These are phyloP conservation scores for Perithous albicinctus DNA, from an alignment of 2,888 invertebrate species.

Conservation along the genomic window DNA sequence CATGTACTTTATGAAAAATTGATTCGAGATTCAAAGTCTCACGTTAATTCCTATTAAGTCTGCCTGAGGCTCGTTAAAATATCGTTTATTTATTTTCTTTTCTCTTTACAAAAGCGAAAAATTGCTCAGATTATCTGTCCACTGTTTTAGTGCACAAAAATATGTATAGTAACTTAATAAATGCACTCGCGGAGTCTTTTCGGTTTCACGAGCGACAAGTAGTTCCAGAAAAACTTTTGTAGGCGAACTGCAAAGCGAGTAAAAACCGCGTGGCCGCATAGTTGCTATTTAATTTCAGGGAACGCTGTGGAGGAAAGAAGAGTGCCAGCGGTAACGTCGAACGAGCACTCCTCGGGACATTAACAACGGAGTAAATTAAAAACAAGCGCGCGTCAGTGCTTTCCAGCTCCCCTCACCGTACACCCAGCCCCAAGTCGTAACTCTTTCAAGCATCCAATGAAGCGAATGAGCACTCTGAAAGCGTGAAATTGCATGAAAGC, in stretches of 20 bases:
- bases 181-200: background rate
- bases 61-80: background rate
- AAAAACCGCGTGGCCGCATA: conserved; percentile 39
- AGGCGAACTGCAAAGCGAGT: conserved; percentile 28
- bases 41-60: background rate
- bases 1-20: background rate
- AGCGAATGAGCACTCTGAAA: conserved; percentile 68
- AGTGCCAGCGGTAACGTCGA: conserved; percentile 47
- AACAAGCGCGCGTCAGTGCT: conserved; percentile 57
- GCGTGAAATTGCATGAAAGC: conserved; percentile 70
- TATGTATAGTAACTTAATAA: background rate
- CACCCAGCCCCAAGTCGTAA: conserved; percentile 58
- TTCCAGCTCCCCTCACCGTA: conserved; percentile 20
- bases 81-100: background rate
- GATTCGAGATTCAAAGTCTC: background rate
- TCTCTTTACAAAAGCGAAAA: background rate
- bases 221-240: conserved; percentile 39
- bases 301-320: conserved; percentile 49
- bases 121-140: background rate
- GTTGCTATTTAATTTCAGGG: conserved; percentile 46
- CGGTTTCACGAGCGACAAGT: background rate
- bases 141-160: background rate
- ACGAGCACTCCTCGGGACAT: conserved; percentile 50
- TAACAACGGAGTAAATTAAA: conserved; percentile 68
- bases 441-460: conserved; percentile 68